phyloP scores from a whole-genome alignment of 2,888 invertebrate genomes.

The Escarpia spicata region DNA sequence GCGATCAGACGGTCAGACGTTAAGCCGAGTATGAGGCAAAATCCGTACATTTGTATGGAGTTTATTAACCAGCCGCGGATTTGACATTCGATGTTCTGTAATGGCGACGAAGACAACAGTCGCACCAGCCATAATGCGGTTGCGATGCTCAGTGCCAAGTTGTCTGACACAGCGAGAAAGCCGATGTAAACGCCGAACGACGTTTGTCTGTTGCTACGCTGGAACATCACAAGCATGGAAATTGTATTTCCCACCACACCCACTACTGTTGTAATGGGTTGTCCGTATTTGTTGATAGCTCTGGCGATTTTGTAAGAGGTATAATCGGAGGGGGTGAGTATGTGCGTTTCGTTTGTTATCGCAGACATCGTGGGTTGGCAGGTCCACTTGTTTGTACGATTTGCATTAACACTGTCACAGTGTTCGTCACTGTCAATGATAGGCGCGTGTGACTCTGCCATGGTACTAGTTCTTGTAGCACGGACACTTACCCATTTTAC shows the following conservation, averaged over 20 bases:
- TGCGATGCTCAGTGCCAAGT: not conserved
- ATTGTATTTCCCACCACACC: not conserved
- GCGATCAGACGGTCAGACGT: not conserved
- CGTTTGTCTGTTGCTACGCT: constrained; percentile 18
- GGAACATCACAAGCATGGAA: constrained; percentile 25
- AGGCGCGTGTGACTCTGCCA: too few relatives aligned
- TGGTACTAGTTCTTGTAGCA: too few relatives aligned
- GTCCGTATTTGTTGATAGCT: not conserved
- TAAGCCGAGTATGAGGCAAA: not conserved
- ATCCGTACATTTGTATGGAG: not conserved
- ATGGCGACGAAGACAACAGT: not conserved
- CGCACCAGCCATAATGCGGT: constrained; percentile 17
- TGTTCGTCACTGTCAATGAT: too few relatives aligned
- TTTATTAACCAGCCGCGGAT: not conserved
- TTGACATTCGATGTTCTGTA: not conserved
- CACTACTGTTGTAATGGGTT: not conserved
- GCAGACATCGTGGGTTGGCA: too few relatives aligned
- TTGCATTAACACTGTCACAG: too few relatives aligned
- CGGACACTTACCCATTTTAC: too few relatives aligned
- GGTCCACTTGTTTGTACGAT: too few relatives aligned
- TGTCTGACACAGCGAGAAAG: constrained; percentile 27
- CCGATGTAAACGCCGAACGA: not conserved
- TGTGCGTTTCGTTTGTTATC: too few relatives aligned
- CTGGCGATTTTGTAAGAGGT: not conserved
- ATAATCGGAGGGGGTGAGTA: not conserved